Conservation (phyloP, 2,797 vertebrate species). For the Semaprochilodus insignis region DNA sequence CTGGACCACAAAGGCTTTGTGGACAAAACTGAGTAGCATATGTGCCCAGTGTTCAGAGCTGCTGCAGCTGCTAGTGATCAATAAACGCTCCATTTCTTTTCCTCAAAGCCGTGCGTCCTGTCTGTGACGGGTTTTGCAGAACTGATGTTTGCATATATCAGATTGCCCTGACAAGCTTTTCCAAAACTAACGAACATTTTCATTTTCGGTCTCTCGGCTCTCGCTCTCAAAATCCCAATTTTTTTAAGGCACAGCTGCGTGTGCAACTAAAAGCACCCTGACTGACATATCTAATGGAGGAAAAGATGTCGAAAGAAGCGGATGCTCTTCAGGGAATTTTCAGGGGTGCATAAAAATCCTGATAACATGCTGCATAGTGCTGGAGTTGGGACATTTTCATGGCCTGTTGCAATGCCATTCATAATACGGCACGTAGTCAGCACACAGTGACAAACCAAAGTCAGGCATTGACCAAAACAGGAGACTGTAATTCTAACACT, state of each 20-base stretch:
- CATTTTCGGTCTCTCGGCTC: neutral
- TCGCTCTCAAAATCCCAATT: neutral
- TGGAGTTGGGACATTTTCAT: neutral
- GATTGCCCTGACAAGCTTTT: neutral
- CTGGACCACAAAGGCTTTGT: conserved; percentile 15
- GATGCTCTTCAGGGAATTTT: conserved; percentile 8
- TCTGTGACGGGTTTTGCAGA: neutral
- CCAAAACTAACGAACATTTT: neutral
- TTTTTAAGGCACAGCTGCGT: neutral
- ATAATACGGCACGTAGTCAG: too few species aligned
- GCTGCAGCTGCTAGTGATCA: conserved; percentile 4
- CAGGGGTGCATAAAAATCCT: neutral
- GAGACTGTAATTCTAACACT: too few species aligned
- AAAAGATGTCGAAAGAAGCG: neutral
- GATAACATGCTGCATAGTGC: neutral
- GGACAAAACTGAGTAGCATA: conserved; percentile 10
- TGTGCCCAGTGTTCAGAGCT: conserved; percentile 12
- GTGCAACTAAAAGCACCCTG: neutral
- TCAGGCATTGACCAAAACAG: too few species aligned
- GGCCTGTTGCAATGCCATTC: neutral
- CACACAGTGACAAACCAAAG: too few species aligned
- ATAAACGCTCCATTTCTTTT: neutral
- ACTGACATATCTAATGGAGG: neutral
- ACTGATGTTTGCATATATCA: conserved; percentile 8
- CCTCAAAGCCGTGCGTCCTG: too few species aligned